Conservation (phyloP, 2,797 vertebrate genomes). For the Macropodus opercularis region DNA sequence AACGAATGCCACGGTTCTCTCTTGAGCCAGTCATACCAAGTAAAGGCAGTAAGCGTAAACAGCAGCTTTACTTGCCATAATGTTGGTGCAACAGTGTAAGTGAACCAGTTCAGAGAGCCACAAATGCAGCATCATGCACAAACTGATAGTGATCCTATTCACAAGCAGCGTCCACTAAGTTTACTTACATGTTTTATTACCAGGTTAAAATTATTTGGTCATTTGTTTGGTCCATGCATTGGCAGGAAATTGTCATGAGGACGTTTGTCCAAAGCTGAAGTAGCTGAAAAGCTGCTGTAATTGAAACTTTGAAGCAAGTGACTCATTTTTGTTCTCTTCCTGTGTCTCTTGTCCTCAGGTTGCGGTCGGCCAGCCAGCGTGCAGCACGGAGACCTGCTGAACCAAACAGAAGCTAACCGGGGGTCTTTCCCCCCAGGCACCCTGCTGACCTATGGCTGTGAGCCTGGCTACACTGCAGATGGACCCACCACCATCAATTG, state of each 20-base stretch:
- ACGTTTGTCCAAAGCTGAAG: conserved; percentile 1
- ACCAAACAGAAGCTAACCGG: conserved; percentile 82
- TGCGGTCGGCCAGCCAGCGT: conserved; percentile 75
- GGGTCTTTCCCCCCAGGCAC: conserved; percentile 78
- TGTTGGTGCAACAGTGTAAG: conserved; percentile 1
- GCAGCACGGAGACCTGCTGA: conserved; percentile 77
- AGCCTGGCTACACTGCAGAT: conserved; percentile 76
- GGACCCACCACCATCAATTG: conserved; percentile 76
- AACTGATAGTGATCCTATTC: no score
- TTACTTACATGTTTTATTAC: no score
- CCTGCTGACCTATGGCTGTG: conserved; percentile 79
- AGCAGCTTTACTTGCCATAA: conserved; percentile 10
- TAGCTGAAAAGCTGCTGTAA: background rate
- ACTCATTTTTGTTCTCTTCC: conserved; percentile 12
- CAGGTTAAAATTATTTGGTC: no score
- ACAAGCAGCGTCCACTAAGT: no score
- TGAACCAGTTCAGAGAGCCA: background rate
- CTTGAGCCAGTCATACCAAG: conserved; percentile 11
- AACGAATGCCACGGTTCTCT: conserved; percentile 1
- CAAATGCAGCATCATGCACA: conserved; percentile 15
- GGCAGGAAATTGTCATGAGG: conserved; percentile 5
- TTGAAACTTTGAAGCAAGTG: conserved; percentile 2
- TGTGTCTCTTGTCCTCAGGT: conserved; percentile 62
- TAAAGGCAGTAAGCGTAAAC: background rate
- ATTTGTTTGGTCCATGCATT: conserved; percentile 4